A percentile compares a stretch with the other conserved stretches of the same genome.
These are phyloP conservation scores for Nothura maculosa DNA, from an alignment of 2,797 vertebrate species.

Conservation along the genomic window DNA sequence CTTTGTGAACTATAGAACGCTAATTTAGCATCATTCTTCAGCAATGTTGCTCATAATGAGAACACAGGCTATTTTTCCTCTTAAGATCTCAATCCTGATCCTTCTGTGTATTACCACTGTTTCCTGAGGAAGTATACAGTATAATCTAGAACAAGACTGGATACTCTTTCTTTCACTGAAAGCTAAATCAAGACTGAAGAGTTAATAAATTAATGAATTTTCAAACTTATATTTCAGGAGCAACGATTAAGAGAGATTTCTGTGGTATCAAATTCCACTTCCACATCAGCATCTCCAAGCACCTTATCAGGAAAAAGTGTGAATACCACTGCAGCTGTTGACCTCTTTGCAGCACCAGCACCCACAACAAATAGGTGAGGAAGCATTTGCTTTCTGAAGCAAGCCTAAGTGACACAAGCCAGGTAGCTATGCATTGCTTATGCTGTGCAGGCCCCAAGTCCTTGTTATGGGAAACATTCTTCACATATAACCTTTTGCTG, in stretches of 20 bases:
- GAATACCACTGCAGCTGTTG: slow-evolving; percentile 86
- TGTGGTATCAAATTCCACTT: slow-evolving; percentile 77
- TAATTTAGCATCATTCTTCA: neutral
- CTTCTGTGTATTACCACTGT: neutral
- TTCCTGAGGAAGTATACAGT: neutral
- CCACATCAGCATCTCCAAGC: slow-evolving; percentile 90
- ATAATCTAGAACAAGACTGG: neutral
- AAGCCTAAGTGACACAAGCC: neutral
- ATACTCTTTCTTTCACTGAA: neutral
- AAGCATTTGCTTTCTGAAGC: neutral
- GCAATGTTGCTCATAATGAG: neutral
- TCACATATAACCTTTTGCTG: neutral
- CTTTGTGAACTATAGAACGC: neutral
- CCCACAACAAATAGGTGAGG: slow-evolving; percentile 89
- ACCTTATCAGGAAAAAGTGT: slow-evolving; percentile 88
- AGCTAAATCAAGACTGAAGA: neutral
- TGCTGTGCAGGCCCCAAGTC: neutral
- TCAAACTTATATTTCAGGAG: slow-evolving; percentile 81
- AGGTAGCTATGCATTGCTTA: neutral
- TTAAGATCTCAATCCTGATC: neutral
- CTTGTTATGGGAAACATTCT: neutral
- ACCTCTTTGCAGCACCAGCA: slow-evolving; percentile 84
- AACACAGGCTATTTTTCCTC: neutral
- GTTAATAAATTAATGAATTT: neutral
- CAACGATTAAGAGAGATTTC: slow-evolving; percentile 91